Conservation (phyloP, 2,113 vertebrate species). For the Plecturocebus donacophilus region DNA sequence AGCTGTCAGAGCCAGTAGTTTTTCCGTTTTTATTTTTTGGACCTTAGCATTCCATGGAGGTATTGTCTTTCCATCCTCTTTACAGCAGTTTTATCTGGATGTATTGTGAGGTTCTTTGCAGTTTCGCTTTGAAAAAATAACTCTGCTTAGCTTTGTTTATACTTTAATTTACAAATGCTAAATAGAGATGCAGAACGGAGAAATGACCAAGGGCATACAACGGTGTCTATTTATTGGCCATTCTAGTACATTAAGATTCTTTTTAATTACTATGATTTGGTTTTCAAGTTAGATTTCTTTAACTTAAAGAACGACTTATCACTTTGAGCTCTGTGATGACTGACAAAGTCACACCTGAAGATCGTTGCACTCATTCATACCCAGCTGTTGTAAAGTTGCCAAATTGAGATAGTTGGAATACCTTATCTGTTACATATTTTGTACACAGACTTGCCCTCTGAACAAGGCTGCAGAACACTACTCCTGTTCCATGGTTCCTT, state of each 20-base stretch:
- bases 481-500: neutral
- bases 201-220: neutral
- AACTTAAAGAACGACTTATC: neutral
- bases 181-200: neutral
- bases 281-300: conserved; percentile 34
- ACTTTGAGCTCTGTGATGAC: neutral
- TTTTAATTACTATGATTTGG: neutral
- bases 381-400: neutral
- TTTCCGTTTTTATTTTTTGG: neutral
- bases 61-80: neutral
- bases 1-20: neutral
- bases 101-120: neutral
- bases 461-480: neutral
- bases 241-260: neutral
- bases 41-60: neutral
- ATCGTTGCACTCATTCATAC: neutral
- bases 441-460: neutral
- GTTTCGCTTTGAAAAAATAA: neutral
- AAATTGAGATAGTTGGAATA: neutral
- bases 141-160: neutral
- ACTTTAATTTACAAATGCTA: neutral
- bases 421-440: neutral
- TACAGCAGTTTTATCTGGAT: neutral
- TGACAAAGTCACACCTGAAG: neutral
- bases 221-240: neutral